phyloP scores from a whole-genome alignment of 2,113 vertebrate species.

The Sphaerodactylus townsendi region DNA sequence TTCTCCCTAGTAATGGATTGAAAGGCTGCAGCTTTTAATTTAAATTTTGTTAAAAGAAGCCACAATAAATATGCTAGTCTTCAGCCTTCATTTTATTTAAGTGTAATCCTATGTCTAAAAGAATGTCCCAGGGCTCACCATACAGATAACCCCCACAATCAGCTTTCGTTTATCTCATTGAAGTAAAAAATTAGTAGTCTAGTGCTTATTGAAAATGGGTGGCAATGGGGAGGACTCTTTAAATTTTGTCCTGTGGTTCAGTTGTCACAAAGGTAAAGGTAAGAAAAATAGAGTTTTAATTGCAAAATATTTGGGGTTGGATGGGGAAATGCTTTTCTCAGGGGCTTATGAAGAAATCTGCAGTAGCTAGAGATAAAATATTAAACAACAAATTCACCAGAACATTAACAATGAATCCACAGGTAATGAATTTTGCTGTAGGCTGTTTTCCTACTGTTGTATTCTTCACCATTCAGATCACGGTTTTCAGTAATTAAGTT shows the following conservation, averaged over 20 bases:
- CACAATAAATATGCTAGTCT: constrained; percentile 33
- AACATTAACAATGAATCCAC: constrained; percentile 64
- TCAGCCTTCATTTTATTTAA: constrained; percentile 35
- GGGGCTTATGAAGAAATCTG: constrained; percentile 31
- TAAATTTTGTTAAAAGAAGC: not conserved
- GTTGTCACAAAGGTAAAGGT: constrained; percentile 24
- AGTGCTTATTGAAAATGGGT: not conserved
- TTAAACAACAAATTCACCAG: constrained; percentile 48
- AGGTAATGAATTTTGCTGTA: constrained; percentile 71
- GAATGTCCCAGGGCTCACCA: constrained; percentile 35
- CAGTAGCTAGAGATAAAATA: constrained; percentile 64
- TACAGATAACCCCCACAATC: not conserved
- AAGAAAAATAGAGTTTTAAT: constrained; percentile 36
- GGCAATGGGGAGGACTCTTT: not conserved
- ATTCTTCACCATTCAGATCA: constrained; percentile 53
- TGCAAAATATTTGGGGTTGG: constrained; percentile 10
- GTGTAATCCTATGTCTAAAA: not conserved
- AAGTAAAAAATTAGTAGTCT: not conserved
- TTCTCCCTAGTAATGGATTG: not conserved
- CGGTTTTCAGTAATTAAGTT: constrained; percentile 52
- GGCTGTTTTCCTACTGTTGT: constrained; percentile 64
- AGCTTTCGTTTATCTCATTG: constrained; percentile 28
- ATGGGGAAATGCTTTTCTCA: constrained; percentile 40
- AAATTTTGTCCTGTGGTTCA: constrained; percentile 32
- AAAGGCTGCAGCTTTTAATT: not conserved